Evolutionary conservation across 2,888 invertebrate species (phyloP), one percentile per base, ranked within the genome.

Genomic region (Agonopterix alstromeriana): DNA sequence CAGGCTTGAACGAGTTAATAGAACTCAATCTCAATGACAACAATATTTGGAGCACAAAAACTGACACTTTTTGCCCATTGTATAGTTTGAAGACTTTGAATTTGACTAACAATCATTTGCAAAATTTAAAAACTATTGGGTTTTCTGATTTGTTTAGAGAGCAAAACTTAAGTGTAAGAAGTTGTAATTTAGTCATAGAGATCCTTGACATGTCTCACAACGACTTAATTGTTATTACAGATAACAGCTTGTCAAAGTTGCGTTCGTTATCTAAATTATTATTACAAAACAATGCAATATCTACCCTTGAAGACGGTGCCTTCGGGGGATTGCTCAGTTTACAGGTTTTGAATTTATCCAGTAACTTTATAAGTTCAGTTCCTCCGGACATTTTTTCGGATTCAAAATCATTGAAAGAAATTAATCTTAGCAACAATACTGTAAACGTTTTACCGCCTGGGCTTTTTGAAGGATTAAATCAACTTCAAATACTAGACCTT

Each of bases 341-440:
- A 57, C 91, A 92, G 67, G 90, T 92, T 57, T 82, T 97, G 42
- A 95, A 96, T 82, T 77, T 96, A 65, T 94, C 95, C 10, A 93
- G 93, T 80, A 96, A 97, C 78, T 91, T 91, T 68, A 85, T 97
- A 59, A 92, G 91, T 46, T 92, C 92, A 8, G 82, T 96, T 54
- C 94, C 96, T 4, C 93, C 94, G 14, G 93, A 94, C 64, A 67
- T 95, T 47, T 94, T 96, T 77, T 85, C 91, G 61, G 91, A 92
- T 47, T 91, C 92, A 8, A 90, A 90, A 58, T 91, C 92, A 52
- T 77, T 95, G 45, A 90, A 91, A 53, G 92, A 94, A 70, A 87
- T 95, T 51, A 90, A 94, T 65, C 80, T 95, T 44, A 92, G 93
- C 70, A 95, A 95, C 70, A 96, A 96, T 73, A 93, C 94, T 8